Conservation (phyloP, 2,113 vertebrate species). For the Anhinga rufa region DNA sequence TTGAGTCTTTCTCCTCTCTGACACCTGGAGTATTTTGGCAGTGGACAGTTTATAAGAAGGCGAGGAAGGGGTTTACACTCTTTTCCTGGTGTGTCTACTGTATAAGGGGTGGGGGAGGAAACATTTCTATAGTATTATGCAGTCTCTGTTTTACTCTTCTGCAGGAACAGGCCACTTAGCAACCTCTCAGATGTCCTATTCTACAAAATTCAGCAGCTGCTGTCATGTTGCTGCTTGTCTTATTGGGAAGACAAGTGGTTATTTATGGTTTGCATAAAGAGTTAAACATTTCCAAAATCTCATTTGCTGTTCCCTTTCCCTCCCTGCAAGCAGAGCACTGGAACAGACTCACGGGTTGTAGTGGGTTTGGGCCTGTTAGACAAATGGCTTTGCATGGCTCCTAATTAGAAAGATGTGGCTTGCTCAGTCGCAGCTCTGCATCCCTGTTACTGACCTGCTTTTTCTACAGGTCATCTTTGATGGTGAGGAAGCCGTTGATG, state of each 20-base stretch:
- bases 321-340: neutral
- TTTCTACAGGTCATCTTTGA: conserved; percentile 90
- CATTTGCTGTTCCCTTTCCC: neutral
- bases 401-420: neutral
- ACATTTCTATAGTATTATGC: neutral
- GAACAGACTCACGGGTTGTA: neutral
- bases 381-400: neutral
- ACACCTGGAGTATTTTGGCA: neutral
- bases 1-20: neutral
- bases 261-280: neutral
- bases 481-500: conserved; percentile 94
- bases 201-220: neutral
- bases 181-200: neutral
- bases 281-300: neutral
- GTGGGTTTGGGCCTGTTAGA: neutral
- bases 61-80: neutral
- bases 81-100: neutral
- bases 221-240: neutral
- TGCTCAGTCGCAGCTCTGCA: neutral
- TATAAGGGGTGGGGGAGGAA: neutral
- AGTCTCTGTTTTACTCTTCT: neutral
- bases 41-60: neutral
- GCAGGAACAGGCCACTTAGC: neutral
- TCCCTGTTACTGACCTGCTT: neutral
- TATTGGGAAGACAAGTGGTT: neutral